These are phyloP conservation scores for Cerastis rubricosa DNA, from an alignment of 2,888 invertebrate genomes.

Conservation along the genomic window DNA sequence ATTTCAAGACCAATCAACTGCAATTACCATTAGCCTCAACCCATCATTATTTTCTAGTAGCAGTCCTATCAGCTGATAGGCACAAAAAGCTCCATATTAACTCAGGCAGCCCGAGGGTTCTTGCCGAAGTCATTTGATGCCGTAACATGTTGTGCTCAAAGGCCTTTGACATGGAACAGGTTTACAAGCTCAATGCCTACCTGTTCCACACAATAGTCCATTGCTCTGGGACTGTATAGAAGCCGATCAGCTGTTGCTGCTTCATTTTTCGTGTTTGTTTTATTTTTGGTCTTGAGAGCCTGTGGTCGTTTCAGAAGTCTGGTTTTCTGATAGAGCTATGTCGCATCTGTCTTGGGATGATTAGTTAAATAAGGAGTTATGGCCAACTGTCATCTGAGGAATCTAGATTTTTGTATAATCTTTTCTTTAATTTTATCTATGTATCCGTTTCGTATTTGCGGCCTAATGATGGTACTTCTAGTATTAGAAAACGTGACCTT, in stretches of 20 bases:
- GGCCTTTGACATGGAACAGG: constrained; percentile 52
- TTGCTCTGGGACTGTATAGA: constrained; percentile 36
- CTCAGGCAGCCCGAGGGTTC: constrained; percentile 20
- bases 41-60: not conserved
- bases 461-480: not conserved
- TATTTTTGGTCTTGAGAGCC: constrained; percentile 27
- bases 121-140: constrained; percentile 32
- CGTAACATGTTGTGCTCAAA: constrained; percentile 47
- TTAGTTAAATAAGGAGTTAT: not conserved
- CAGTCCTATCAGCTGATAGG: constrained; percentile 16
- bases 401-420: not conserved
- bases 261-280: constrained; percentile 34
- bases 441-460: accelerated
- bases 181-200: constrained; percentile 50
- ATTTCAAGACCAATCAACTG: not conserved
- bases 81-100: constrained; percentile 2
- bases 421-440: not conserved
- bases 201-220: constrained; percentile 53
- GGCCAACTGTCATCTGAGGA: not conserved
- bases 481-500: not conserved
- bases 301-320: constrained; percentile 18
- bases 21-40: not conserved
- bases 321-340: constrained; percentile 25
- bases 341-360: constrained; percentile 20
- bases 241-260: constrained; percentile 47